Percentiles rank a stretch among this genome's conserved stretches.
Conservation (phyloP, 2,888 invertebrate genomes). For the Slavum lentiscoides region DNA sequence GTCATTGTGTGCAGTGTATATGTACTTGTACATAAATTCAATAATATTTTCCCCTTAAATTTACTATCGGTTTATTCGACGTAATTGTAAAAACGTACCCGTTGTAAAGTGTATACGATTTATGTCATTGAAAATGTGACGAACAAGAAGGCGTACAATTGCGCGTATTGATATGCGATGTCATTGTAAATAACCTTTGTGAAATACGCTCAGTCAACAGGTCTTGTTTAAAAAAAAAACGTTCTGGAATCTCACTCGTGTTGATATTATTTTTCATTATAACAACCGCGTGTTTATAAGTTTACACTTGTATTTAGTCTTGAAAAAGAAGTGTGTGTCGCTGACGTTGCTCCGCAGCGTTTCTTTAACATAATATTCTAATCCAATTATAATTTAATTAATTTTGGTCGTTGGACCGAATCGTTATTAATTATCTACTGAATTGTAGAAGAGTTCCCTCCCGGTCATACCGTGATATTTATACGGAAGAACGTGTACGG, state of each 20-base stretch:
- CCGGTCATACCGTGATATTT: too few species aligned
- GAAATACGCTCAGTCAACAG: not conserved
- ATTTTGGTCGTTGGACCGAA: not conserved
- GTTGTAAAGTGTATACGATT: too few species aligned
- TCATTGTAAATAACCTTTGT: slow-evolving; percentile 2
- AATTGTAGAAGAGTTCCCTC: not conserved
- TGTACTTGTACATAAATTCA: too few species aligned
- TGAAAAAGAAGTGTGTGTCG: not conserved
- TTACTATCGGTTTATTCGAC: too few species aligned
- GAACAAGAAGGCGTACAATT: too few species aligned
- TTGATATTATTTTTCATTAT: not conserved
- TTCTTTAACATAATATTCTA: not conserved
- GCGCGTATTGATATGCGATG: not conserved
- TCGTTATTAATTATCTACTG: not conserved
- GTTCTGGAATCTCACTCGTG: not conserved
- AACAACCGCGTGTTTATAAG: too few species aligned
- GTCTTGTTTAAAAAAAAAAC: slow-evolving; percentile 4
- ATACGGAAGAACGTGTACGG: not conserved
- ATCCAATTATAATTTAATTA: not conserved
- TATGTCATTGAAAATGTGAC: too few species aligned
- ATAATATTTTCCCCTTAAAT: too few species aligned
- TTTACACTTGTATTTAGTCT: not conserved
- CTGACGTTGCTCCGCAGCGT: too few species aligned
- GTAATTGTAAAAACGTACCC: too few species aligned
- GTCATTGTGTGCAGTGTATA: too few species aligned